A percentile compares a stretch with the other conserved stretches of the same genome.
Conservation (phyloP, 2,113 vertebrate genomes). For the Grammomys surdaster region DNA sequence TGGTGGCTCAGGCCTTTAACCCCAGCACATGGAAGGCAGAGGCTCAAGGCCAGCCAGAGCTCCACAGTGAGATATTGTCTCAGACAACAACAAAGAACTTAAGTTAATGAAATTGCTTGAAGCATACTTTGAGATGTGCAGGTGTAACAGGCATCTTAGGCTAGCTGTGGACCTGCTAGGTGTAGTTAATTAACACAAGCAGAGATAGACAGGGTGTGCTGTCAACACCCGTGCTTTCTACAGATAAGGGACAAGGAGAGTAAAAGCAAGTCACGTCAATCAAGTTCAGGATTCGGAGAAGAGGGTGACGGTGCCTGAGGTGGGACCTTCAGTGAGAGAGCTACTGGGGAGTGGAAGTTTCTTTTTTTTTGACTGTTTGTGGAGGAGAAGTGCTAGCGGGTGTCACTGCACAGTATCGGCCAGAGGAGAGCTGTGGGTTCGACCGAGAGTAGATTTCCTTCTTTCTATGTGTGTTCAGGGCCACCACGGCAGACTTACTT, state of each 20-base stretch:
- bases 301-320: neutral
- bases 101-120: neutral
- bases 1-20: neutral
- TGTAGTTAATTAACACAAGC: neutral
- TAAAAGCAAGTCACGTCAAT: neutral
- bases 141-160: neutral
- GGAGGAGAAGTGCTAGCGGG: neutral
- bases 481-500: neutral
- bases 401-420: neutral
- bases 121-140: neutral
- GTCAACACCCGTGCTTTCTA: neutral
- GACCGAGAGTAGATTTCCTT: neutral
- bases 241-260: neutral
- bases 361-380: conserved; percentile 8
- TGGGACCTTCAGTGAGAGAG: neutral
- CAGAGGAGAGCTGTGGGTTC: neutral
- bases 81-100: neutral
- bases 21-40: neutral
- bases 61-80: neutral
- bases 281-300: neutral
- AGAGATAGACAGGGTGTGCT: neutral
- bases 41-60: neutral
- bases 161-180: neutral
- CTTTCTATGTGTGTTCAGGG: neutral
- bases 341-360: neutral